Conservation (phyloP, 2,113 vertebrate genomes). For the Paramormyrops kingsleyae region DNA sequence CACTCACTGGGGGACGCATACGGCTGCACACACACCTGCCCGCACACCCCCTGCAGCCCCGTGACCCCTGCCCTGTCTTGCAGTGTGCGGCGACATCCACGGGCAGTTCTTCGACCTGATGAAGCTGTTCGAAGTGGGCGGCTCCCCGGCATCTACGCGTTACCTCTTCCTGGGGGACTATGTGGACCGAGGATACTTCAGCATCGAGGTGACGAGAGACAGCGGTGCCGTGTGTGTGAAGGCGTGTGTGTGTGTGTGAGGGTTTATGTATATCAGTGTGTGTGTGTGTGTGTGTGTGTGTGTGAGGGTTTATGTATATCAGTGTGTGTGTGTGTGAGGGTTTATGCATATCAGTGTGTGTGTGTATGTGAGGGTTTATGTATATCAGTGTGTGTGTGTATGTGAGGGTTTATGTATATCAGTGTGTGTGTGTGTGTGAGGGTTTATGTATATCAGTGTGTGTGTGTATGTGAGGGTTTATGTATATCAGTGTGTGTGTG, state of each 20-base stretch:
- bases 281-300: background rate
- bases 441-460: too few relatives aligned
- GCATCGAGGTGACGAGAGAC: conserved; percentile 13
- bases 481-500: too few relatives aligned
- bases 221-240: background rate
- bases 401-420: too few relatives aligned
- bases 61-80: background rate
- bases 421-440: too few relatives aligned
- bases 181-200: conserved; percentile 23
- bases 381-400: background rate
- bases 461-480: too few relatives aligned
- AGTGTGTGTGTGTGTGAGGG: conserved; percentile 1
- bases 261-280: background rate
- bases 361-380: too few relatives aligned
- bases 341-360: background rate
- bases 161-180: conserved; percentile 26
- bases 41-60: background rate
- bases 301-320: too few relatives aligned
- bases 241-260: background rate
- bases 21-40: background rate
- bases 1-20: conserved; percentile 12
- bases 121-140: conserved; percentile 24
- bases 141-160: conserved; percentile 18
- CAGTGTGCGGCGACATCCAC: conserved; percentile 21
- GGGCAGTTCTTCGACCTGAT: conserved; percentile 25